phyloP scores from a whole-genome alignment of 2,113 vertebrate genomes.

The Elachura formosa region DNA sequence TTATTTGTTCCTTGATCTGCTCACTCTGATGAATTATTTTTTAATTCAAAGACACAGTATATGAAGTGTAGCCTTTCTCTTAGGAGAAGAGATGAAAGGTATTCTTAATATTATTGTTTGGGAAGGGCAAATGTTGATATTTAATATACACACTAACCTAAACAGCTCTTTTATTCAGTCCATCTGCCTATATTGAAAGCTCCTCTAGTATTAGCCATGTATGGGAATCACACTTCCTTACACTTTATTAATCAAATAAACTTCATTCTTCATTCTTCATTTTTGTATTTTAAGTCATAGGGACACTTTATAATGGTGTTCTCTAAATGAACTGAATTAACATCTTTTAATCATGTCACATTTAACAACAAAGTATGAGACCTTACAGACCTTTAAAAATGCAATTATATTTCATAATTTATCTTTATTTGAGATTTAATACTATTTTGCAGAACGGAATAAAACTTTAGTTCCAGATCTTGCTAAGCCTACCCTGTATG shows the following conservation, averaged over 20 bases:
- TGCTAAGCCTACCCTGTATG: background rate
- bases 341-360: background rate
- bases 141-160: background rate
- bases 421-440: background rate
- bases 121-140: background rate
- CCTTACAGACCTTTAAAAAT: background rate
- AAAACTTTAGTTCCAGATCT: background rate
- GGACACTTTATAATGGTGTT: background rate
- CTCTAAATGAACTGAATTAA: background rate
- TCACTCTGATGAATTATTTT: background rate
- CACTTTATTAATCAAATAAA: background rate
- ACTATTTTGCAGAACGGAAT: background rate
- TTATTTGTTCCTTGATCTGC: background rate
- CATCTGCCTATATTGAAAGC: background rate
- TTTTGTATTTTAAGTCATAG: background rate
- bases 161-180: background rate
- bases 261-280: background rate
- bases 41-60: background rate
- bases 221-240: background rate
- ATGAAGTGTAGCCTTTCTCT: background rate
- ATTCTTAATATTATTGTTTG: background rate
- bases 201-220: background rate
- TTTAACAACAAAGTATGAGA: background rate
- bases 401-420: background rate
- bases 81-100: background rate